These are phyloP conservation scores for Chiloscyllium plagiosum DNA, from an alignment of 2,113 vertebrate genomes.

Conservation along the genomic window DNA sequence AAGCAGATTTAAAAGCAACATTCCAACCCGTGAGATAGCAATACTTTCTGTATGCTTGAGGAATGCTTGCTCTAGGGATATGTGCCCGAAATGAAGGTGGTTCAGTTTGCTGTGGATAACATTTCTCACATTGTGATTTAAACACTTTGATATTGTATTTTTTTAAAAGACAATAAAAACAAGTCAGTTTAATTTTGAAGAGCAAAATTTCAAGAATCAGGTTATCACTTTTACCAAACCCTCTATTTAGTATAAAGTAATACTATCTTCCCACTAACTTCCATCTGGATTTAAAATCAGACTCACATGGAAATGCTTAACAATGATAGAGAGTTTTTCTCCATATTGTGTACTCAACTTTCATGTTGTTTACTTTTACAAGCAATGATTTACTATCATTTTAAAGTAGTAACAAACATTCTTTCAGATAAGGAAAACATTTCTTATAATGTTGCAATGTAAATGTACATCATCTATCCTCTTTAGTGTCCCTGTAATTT, in stretches of 20 bases:
- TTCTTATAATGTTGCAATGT: background rate
- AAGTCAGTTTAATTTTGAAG: background rate
- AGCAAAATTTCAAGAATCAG: background rate
- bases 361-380: background rate
- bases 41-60: background rate
- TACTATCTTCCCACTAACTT: background rate
- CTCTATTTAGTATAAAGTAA: background rate
- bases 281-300: background rate
- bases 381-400: background rate
- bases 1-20: background rate
- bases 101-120: background rate
- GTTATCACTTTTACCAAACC: background rate
- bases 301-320: background rate
- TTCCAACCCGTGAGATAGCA: background rate
- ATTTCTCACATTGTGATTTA: background rate
- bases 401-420: background rate
- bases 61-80: background rate
- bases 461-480: background rate
- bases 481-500: background rate
- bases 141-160: background rate
- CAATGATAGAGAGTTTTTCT: background rate
- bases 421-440: background rate
- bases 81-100: background rate
- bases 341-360: background rate
- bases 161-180: background rate